Conservation (phyloP, 2,888 invertebrate genomes). For the Arrhopalites spinosus region DNA sequence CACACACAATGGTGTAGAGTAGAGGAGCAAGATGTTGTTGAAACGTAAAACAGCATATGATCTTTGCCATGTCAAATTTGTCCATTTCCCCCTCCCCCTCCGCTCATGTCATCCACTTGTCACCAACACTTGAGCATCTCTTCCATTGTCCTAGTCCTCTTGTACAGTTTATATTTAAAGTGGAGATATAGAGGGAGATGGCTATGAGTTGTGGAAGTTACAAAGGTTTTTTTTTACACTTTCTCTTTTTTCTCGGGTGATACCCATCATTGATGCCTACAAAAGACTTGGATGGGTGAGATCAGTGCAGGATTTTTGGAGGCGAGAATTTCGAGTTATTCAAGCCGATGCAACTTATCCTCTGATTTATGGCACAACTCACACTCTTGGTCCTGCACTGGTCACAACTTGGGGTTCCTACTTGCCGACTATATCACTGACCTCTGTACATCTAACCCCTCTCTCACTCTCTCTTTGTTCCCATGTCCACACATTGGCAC, state of each 20-base stretch:
- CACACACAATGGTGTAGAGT: too few species aligned
- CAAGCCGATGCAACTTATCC: neutral
- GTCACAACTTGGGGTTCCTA: neutral
- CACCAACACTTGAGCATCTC: neutral
- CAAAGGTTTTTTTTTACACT: too few species aligned
- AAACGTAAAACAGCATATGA: too few species aligned
- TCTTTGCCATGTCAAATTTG: conserved; percentile 8
- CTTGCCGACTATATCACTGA: neutral
- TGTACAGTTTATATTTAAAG: too few species aligned
- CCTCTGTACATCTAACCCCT: neutral
- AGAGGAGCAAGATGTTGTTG: neutral
- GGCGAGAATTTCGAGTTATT: neutral
- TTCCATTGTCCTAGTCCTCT: too few species aligned
- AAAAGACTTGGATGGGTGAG: neutral
- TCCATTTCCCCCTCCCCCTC: neutral
- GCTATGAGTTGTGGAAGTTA: too few species aligned
- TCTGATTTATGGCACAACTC: conserved; percentile 2
- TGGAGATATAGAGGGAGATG: too few species aligned
- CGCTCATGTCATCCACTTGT: neutral
- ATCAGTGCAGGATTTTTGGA: neutral
- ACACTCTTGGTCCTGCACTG: neutral
- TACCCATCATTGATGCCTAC: neutral
- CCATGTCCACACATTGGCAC: neutral
- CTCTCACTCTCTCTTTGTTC: neutral
- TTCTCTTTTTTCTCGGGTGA: too few species aligned